Percentiles rank a stretch among this genome's conserved stretches.
Evolutionary conservation across 2,113 vertebrate genomes (phyloP).

Genomic region (Ahaetulla prasina): DNA sequence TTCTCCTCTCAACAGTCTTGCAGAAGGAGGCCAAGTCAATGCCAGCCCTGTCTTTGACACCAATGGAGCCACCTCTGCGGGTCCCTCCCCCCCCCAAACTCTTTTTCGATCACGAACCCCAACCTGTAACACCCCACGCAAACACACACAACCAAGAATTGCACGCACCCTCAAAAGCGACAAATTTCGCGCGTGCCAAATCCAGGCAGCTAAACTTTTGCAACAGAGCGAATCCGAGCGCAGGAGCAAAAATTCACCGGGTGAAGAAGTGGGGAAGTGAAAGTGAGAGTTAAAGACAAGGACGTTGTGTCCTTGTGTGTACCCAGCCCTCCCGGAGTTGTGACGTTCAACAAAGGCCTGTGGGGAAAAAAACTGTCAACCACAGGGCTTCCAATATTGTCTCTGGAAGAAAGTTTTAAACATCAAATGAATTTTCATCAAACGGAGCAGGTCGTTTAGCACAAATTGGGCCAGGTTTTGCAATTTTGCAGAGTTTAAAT

Average conservation of each 20-base stretch:
- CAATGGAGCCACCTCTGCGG: too few species aligned
- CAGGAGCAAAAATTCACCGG: neutral
- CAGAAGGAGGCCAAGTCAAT: neutral
- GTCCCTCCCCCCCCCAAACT: neutral
- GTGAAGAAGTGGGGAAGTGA: neutral
- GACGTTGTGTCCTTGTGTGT: neutral
- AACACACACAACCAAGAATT: neutral
- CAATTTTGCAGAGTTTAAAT: neutral
- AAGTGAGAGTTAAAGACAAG: neutral
- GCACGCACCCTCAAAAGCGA: neutral
- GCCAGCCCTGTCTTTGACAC: neutral
- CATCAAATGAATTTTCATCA: neutral
- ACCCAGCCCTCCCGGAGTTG: neutral
- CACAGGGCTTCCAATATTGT: neutral
- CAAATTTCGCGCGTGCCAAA: accelerated
- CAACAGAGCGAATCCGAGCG: accelerated
- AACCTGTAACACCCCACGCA: neutral
- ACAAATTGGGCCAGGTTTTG: neutral
- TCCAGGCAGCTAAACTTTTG: neutral
- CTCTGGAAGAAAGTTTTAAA: neutral
- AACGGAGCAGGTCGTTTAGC: neutral
- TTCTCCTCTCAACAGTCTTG: neutral
- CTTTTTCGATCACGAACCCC: neutral
- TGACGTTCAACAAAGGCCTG: neutral
- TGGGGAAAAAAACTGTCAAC: neutral